Evolutionary conservation across 2,888 invertebrate genomes (phyloP).

Genomic region (Conomelus anceps): DNA sequence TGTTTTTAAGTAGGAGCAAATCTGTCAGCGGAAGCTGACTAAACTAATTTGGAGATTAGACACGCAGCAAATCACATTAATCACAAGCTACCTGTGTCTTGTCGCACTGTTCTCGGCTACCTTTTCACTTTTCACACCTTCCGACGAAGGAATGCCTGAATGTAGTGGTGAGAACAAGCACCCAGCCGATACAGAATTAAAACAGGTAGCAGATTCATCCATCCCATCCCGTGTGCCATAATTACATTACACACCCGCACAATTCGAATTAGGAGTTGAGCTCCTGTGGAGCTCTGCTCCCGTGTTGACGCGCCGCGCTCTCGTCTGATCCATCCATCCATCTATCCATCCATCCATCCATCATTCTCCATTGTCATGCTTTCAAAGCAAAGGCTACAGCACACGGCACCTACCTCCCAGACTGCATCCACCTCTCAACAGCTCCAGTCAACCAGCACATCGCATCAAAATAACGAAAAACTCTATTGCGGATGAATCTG

Average conservation of each 20-base stretch:
- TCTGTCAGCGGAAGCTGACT: not conserved
- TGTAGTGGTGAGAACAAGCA: not conserved
- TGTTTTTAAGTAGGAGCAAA: constrained; percentile 9
- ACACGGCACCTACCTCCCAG: not conserved
- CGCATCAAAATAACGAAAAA: too few species aligned
- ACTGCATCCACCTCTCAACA: not conserved
- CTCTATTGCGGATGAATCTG: too few species aligned
- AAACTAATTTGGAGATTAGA: constrained; percentile 9
- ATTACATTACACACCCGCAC: not conserved
- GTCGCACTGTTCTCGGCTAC: too few species aligned
- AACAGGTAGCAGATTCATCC: constrained; percentile 3
- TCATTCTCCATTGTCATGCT: not conserved
- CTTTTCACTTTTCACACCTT: not conserved
- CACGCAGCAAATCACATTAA: constrained; percentile 2
- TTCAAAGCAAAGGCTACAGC: not conserved
- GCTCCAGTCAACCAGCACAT: not conserved
- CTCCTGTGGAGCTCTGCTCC: not conserved
- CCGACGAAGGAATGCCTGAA: not conserved
- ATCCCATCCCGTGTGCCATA: not conserved
- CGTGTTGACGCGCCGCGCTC: not conserved
- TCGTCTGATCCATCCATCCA: not conserved
- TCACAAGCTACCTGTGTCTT: not conserved
- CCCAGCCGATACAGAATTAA: not conserved
- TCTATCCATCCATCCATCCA: not conserved
- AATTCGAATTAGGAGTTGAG: not conserved